Conservation (phyloP, 2,888 invertebrate species). For the Morpho deidamia region DNA sequence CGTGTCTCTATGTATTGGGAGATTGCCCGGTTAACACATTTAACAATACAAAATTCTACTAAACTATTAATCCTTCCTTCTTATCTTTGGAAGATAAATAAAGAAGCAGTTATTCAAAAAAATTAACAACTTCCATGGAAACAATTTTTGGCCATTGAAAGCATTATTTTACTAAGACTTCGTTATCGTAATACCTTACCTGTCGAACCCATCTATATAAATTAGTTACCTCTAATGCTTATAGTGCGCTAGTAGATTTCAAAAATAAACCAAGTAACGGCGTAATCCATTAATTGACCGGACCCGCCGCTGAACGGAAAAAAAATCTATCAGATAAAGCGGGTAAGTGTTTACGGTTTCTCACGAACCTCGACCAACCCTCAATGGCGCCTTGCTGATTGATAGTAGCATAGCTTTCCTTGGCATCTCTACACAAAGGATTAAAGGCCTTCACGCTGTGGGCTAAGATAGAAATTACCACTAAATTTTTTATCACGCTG, state of each 20-base stretch:
- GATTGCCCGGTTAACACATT: not conserved
- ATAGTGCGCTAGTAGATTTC: constrained; percentile 44
- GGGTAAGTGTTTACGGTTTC: constrained; percentile 78
- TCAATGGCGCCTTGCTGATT: constrained; percentile 78
- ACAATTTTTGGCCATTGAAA: constrained; percentile 22
- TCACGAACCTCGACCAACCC: constrained; percentile 73
- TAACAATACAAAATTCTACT: constrained; percentile 6
- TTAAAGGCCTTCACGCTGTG: constrained; percentile 31
- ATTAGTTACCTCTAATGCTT: constrained; percentile 58
- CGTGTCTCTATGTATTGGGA: constrained; percentile 19
- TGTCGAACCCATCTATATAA: constrained; percentile 69
- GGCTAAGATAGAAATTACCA: constrained; percentile 30
- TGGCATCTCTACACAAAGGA: constrained; percentile 41
- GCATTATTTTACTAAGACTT: constrained; percentile 46
- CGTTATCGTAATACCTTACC: constrained; percentile 54
- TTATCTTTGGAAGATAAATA: not conserved
- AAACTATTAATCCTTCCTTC: constrained; percentile 1
- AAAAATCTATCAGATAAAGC: constrained; percentile 73
- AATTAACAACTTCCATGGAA: not conserved
- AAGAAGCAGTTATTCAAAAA: not conserved
- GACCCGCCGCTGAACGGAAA: constrained; percentile 68
- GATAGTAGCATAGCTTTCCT: constrained; percentile 67
- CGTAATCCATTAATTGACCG: constrained; percentile 75
- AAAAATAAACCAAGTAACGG: constrained; percentile 73
- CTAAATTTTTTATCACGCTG: constrained; percentile 24